A percentile compares a stretch with the other conserved stretches of the same genome.
Conservation (phyloP, 2,113 vertebrate genomes). For the Pseudorectes ferrugineus region DNA sequence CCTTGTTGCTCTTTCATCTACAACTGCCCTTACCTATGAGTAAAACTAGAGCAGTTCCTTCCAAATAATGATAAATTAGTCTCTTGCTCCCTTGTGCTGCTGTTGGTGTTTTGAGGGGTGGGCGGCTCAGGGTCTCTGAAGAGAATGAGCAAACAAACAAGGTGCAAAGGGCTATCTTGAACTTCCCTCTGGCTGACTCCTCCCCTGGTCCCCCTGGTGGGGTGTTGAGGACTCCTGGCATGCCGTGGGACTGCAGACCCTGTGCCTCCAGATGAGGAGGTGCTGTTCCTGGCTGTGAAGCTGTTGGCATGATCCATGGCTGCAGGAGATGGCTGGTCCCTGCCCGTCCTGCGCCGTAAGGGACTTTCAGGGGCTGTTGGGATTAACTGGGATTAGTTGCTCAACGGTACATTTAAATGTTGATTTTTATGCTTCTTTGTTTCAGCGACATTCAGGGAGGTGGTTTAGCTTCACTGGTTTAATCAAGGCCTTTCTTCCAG, state of each 20-base stretch:
- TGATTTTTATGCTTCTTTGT: not conserved
- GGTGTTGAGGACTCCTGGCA: not conserved
- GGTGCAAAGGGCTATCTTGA: not conserved
- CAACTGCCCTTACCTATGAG: not conserved
- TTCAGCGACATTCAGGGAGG: not conserved
- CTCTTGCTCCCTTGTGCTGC: not conserved
- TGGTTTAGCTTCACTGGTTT: not conserved
- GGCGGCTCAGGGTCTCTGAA: not conserved
- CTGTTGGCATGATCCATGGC: not conserved
- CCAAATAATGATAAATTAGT: not conserved
- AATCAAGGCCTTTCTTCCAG: not conserved
- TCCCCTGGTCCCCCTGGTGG: not conserved
- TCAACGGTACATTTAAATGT: not conserved
- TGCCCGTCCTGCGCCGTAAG: fast-evolving
- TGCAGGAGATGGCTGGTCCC: not conserved
- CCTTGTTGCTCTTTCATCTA: not conserved
- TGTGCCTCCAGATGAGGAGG: not conserved
- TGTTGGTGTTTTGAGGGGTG: not conserved
- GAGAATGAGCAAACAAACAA: not conserved
- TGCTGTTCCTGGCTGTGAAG: not conserved
- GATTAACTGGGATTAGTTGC: not conserved
- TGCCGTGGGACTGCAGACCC: fast-evolving
- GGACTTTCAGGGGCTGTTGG: not conserved
- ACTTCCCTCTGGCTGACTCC: not conserved
- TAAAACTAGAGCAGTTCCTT: not conserved